These are phyloP conservation scores for Dolichallabes microphthalmus DNA, from an alignment of 2,113 vertebrate genomes.

Conservation along the genomic window DNA sequence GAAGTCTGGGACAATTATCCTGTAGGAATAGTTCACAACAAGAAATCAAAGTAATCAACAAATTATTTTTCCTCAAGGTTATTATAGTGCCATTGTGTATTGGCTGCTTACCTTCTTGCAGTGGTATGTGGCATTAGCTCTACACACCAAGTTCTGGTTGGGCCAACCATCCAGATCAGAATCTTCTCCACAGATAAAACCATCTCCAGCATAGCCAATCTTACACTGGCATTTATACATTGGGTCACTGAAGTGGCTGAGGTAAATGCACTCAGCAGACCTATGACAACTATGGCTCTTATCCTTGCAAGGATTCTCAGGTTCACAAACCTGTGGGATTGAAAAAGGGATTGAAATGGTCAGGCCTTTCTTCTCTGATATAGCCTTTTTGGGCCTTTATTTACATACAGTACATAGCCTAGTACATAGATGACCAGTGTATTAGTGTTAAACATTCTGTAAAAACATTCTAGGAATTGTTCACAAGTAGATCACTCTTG, in stretches of 20 bases:
- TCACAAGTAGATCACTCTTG: background rate
- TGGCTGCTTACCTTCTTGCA: slow-evolving; percentile 82
- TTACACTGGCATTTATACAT: slow-evolving; percentile 96
- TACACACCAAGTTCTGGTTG: slow-evolving; percentile 89
- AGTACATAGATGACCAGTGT: background rate
- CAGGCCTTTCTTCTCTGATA: background rate
- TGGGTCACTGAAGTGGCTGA: slow-evolving; percentile 93
- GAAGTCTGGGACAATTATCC: slow-evolving; percentile 95
- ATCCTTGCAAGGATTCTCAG: slow-evolving; percentile 93
- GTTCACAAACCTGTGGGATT: slow-evolving; percentile 84
- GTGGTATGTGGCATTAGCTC: slow-evolving; percentile 88
- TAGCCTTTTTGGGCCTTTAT: background rate
- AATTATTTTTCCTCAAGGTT: background rate
- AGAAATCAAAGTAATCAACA: background rate
- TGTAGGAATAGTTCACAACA: slow-evolving; percentile 54
- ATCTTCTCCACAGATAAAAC: slow-evolving; percentile 93
- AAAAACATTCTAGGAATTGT: background rate
- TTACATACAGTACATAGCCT: background rate
- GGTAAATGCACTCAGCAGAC: slow-evolving; percentile 88
- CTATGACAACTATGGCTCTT: slow-evolving; percentile 90
- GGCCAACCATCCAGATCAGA: slow-evolving; percentile 98
- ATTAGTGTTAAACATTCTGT: background rate
- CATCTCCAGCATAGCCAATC: slow-evolving; percentile 93
- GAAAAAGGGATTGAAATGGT: background rate
- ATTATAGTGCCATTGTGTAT: background rate